Evolutionary conservation across 2,888 invertebrate species (phyloP), one percentile per base, ranked within the genome.

Genomic region (Dolichomitus sp.): DNA sequence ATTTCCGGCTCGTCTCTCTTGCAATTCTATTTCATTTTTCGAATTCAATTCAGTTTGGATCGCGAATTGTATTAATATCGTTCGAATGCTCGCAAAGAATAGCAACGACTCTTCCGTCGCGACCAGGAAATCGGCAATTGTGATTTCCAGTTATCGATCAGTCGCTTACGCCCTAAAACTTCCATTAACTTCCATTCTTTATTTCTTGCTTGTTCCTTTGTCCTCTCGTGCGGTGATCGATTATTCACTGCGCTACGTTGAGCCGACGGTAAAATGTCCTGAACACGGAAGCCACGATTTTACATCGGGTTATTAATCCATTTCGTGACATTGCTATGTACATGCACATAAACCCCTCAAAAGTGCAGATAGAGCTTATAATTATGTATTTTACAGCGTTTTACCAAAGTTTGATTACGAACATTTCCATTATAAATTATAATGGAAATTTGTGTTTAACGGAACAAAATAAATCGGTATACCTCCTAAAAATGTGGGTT

Each of bases 131-230:
- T 52, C 19, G 52, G 52, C 1, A 52, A 52, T 52, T 54, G 70
- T 69, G 63, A 78, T 78, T 78, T 52, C 3, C 45, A 40, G 23
- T 45, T 54, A 65, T 72, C 50, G 63, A 72, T 54, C 72, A 40
- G 52, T 27, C 37, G 33, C 42, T 37, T 54, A 52, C 42, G 52
- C 63, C 63, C 42, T 30, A 54, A 54, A 52, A 52, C 37, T 70
- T 72, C 42, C 65, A 70, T 78, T 50, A 63, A 57, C 40, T 63
- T 57, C n/a, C n/a, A n/a, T n/a, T n/a, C 40, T n/a, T n/a, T 40
- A 17, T 54, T 69, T 52, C 23, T 68, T 40, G 14, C 19, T 23
- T 1, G 9, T 14, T n/a, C 37, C 40, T 40, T 19, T 14, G n/a
- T 50, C 12, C 17, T 9, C 17, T 37, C 0, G 19, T 33, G 52